phyloP scores from a whole-genome alignment of 2,113 vertebrate species.

The human (Homo sapiens) region DNA sequence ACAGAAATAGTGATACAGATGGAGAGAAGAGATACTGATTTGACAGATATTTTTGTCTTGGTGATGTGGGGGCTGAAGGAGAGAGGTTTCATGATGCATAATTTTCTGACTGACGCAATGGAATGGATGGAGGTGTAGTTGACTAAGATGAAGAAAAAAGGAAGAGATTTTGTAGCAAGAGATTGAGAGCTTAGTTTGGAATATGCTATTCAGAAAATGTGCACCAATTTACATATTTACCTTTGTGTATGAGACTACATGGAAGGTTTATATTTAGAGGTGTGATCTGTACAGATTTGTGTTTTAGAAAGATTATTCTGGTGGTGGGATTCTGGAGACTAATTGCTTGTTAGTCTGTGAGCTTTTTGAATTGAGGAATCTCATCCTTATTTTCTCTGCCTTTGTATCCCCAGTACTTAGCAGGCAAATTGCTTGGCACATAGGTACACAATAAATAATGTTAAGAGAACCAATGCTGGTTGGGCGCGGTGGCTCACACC shows the following conservation, averaged over 20 bases:
- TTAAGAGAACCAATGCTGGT: background rate
- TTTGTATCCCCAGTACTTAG: background rate
- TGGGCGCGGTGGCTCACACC: too few relatives aligned
- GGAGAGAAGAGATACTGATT: background rate
- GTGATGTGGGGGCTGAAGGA: background rate
- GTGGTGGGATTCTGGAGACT: slow-evolving; percentile 12
- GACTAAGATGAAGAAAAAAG: background rate
- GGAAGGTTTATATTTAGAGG: background rate
- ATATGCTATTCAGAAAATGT: background rate
- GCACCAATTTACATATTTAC: background rate
- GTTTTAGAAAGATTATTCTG: slow-evolving; percentile 37
- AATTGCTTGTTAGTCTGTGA: background rate
- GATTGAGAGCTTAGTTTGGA: slow-evolving; percentile 8
- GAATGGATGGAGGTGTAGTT: background rate
- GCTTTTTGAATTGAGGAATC: background rate
- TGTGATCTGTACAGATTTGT: slow-evolving; percentile 25
- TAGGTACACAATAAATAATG: background rate
- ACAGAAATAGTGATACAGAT: background rate
- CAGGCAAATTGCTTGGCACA: background rate
- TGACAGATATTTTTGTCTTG: slow-evolving; percentile 19
- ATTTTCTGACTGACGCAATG: background rate
- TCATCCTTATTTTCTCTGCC: background rate
- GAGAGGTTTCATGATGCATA: background rate
- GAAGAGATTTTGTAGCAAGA: slow-evolving; percentile 8
- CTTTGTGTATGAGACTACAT: background rate